phyloP scores from a whole-genome alignment of 2,888 invertebrate genomes.

The Eupithecia dodoneata region DNA sequence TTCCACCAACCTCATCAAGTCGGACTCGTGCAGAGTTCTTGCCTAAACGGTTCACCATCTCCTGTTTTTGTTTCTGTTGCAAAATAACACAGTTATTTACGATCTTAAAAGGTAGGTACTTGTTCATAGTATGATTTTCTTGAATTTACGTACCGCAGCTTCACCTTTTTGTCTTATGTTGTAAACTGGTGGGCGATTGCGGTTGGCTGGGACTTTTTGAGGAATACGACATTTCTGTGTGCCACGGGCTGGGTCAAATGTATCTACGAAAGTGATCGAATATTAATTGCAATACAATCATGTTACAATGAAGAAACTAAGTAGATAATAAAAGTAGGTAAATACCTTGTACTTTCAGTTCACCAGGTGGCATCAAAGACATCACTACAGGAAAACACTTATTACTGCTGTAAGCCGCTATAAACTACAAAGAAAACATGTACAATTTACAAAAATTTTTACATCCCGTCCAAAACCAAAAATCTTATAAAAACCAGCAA shows the following conservation, averaged over 20 bases:
- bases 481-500: slow-evolving; percentile 35
- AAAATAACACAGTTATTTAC: slow-evolving; percentile 7
- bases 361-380: slow-evolving; percentile 48
- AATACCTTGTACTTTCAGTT: slow-evolving; percentile 54
- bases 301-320: not conserved
- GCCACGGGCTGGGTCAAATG: slow-evolving; percentile 43
- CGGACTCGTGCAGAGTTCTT: slow-evolving; percentile 40
- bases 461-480: slow-evolving; percentile 25
- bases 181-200: slow-evolving; percentile 40
- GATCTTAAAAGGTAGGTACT: not conserved
- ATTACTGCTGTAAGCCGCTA: slow-evolving; percentile 14
- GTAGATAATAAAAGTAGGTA: not conserved
- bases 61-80: slow-evolving; percentile 42
- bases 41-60: slow-evolving; percentile 38
- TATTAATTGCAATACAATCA: not conserved
- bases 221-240: slow-evolving; percentile 64
- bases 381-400: slow-evolving; percentile 42
- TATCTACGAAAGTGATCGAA: slow-evolving; percentile 43
- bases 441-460: slow-evolving; percentile 39
- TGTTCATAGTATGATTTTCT: not conserved
- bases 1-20: slow-evolving; percentile 47
- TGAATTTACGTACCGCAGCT: slow-evolving; percentile 40
- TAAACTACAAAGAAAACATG: slow-evolving; percentile 18
- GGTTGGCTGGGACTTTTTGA: slow-evolving; percentile 54
- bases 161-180: slow-evolving; percentile 50